Conservation (phyloP, 2,113 vertebrate species). For the Cyanoramphus novaezelandiae region DNA sequence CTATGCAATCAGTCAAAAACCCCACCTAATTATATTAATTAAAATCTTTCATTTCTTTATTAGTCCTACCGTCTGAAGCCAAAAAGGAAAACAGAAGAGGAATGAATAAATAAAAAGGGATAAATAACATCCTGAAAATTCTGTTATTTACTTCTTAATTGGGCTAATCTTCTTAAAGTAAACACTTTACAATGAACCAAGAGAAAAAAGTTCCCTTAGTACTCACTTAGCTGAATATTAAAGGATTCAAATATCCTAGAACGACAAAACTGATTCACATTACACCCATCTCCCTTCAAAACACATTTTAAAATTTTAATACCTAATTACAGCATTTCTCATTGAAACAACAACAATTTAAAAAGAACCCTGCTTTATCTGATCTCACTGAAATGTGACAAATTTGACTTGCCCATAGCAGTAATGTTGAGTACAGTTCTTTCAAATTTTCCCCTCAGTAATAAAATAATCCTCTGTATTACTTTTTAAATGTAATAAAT, state of each 20-base stretch:
- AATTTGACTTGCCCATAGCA: neutral
- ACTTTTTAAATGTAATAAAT: neutral
- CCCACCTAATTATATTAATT: neutral
- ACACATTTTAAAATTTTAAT: neutral
- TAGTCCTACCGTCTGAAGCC: accelerated
- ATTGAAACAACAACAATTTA: neutral
- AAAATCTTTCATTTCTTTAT: neutral
- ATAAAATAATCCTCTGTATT: neutral
- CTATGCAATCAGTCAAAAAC: neutral
- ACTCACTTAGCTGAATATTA: neutral
- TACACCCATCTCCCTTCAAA: accelerated
- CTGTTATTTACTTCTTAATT: neutral
- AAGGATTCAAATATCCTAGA: neutral
- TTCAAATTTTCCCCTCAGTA: neutral
- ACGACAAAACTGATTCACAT: neutral
- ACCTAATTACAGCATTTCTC: neutral
- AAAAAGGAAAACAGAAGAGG: neutral
- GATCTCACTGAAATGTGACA: neutral
- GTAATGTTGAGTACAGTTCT: neutral
- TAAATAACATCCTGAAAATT: neutral
- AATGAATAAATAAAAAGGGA: neutral
- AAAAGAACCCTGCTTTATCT: neutral
- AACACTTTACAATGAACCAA: neutral
- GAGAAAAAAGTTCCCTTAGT: neutral
- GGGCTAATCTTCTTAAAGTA: neutral